Evolutionary conservation across 1,140 invertebrate genomes (phyloP).

Genomic region (Patella vulgata): DNA sequence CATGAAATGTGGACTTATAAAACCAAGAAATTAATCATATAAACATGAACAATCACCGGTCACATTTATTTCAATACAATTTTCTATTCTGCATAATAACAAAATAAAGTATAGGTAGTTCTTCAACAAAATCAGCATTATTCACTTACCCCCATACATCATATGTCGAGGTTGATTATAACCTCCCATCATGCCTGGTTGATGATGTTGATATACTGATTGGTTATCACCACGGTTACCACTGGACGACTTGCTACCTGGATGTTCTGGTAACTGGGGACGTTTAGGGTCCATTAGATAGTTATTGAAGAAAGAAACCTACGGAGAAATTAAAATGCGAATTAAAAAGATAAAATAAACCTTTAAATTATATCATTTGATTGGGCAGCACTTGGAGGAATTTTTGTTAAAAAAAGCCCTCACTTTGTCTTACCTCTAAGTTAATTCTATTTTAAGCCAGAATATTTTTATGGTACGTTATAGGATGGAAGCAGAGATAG

Average conservation of each 20-base stretch:
- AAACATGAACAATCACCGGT: no score
- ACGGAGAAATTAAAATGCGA: constrained; percentile 23
- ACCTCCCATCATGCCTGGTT: constrained; percentile 44
- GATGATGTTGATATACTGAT: constrained; percentile 25
- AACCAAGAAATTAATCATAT: no score
- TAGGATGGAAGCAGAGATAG: no score
- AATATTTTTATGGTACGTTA: no score
- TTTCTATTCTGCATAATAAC: no score
- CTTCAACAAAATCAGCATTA: neutral
- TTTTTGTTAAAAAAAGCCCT: no score
- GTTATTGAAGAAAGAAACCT: constrained; percentile 93
- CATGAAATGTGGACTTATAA: no score
- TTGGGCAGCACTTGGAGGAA: neutral
- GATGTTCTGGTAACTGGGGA: constrained; percentile 91
- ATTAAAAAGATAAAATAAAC: neutral
- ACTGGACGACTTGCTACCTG: constrained; percentile 70
- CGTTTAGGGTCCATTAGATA: constrained; percentile 95
- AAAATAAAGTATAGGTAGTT: no score
- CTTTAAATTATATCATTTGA: neutral
- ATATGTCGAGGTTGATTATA: constrained; percentile 26
- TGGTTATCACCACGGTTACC: constrained; percentile 19
- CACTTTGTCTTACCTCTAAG: no score
- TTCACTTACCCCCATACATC: constrained; percentile 40
- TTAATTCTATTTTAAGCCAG: no score
- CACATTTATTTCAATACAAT: no score